Evolutionary conservation across 2,797 vertebrate genomes (phyloP).

Genomic region (Propithecus deckenii): DNA sequence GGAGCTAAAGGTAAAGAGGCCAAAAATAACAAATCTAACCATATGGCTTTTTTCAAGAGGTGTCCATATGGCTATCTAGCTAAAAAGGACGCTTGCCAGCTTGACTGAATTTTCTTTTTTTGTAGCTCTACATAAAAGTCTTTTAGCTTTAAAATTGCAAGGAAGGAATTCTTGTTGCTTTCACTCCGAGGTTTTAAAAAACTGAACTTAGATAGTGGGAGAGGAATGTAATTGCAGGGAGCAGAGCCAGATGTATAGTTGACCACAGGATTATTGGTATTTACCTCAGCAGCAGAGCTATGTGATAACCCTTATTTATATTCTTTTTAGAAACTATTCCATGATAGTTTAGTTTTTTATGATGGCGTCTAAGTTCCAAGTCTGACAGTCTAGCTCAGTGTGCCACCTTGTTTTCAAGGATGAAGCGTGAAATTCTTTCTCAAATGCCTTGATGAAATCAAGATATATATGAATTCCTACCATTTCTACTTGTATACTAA

Average conservation of each 20-base stretch:
- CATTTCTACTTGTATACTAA: background rate
- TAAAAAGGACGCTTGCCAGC: conserved; percentile 36
- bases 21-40: conserved; percentile 74
- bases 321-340: background rate
- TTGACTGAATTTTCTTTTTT: conserved; percentile 31
- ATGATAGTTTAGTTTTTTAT: background rate
- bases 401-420: background rate
- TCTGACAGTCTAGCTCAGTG: background rate
- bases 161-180: conserved; percentile 16
- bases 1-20: conserved; percentile 64
- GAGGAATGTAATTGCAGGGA: background rate
- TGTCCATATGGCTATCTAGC: conserved; percentile 54
- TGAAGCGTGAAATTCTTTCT: background rate
- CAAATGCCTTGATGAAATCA: background rate
- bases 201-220: background rate
- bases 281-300: background rate
- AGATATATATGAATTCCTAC: background rate
- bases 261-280: background rate
- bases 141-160: background rate
- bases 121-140: background rate
- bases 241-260: background rate
- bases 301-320: background rate
- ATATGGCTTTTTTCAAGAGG: conserved; percentile 70
- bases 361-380: background rate
- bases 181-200: conserved; percentile 20